Evolutionary conservation across 92 coral and sea anemone species (phyloP).

Genomic region (Heliopora coerulea): DNA sequence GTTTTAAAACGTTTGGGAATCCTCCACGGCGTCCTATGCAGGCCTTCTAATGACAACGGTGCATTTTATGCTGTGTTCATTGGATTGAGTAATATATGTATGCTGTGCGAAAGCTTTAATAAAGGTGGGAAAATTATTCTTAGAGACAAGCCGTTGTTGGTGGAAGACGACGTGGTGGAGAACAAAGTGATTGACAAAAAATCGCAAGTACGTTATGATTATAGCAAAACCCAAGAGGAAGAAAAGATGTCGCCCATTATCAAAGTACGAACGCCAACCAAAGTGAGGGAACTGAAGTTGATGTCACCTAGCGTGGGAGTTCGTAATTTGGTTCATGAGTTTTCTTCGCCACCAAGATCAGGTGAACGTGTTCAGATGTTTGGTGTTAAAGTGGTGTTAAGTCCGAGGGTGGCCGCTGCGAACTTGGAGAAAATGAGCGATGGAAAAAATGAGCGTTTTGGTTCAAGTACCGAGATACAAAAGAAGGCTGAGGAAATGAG

Average conservation of each 20-base stretch:
- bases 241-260: slow-evolving; percentile 26
- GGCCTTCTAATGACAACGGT: too few species aligned
- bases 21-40: too few species aligned
- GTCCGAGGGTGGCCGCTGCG: not conserved
- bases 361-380: not conserved
- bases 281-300: slow-evolving; percentile 22
- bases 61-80: too few species aligned
- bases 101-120: not conserved
- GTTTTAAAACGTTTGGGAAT: too few species aligned
- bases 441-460: not conserved
- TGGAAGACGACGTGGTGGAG: not conserved
- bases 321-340: not conserved
- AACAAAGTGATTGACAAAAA: not conserved
- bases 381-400: not conserved
- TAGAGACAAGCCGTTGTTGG: not conserved
- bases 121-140: not conserved
- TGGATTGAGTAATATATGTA: too few species aligned
- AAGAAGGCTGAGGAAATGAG: not conserved
- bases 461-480: not conserved
- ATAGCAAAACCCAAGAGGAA: not conserved
- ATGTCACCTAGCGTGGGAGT: not conserved
- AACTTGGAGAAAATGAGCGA: not conserved
- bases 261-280: slow-evolving; percentile 30
- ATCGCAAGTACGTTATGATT: not conserved
- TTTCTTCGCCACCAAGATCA: not conserved